A percentile compares a stretch with the other conserved stretches of the same genome.
These are phyloP conservation scores for Salvator merianae DNA, from an alignment of 2,113 vertebrate genomes.

Conservation along the genomic window DNA sequence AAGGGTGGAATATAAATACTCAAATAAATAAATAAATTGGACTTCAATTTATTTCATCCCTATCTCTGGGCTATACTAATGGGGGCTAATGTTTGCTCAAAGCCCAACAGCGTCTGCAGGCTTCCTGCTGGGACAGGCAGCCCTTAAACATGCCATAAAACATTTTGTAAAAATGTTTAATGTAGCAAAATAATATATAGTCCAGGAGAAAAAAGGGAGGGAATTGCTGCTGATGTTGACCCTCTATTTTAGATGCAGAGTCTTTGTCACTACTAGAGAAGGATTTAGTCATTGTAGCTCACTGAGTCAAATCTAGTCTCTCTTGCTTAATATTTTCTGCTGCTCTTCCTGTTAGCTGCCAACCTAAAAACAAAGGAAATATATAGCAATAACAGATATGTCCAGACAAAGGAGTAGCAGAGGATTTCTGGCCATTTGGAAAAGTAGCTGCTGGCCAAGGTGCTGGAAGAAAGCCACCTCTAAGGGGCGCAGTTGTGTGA, in stretches of 20 bases:
- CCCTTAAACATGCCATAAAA: background rate
- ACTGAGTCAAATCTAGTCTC: background rate
- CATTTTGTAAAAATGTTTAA: too few relatives aligned
- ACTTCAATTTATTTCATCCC: too few relatives aligned
- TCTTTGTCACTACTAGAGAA: background rate
- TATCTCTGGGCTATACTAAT: too few relatives aligned
- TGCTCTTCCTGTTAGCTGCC: background rate
- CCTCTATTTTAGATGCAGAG: background rate
- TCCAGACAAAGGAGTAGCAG: background rate
- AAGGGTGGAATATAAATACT: too few relatives aligned
- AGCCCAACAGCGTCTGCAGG: too few relatives aligned
- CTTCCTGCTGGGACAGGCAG: background rate
- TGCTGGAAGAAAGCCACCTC: background rate
- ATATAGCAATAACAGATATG: background rate
- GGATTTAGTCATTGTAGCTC: background rate
- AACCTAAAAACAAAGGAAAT: background rate
- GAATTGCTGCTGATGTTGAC: background rate
- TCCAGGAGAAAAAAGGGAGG: background rate
- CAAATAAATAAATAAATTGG: too few relatives aligned
- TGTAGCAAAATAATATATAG: background rate
- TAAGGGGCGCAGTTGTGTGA: background rate
- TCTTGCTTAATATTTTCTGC: background rate
- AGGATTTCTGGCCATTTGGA: background rate
- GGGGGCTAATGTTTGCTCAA: too few relatives aligned
- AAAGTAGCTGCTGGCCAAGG: constrained; percentile 8